These are phyloP conservation scores for Drosophila dunni DNA, from an alignment of 1,140 invertebrate genomes.

Conservation along the genomic window DNA sequence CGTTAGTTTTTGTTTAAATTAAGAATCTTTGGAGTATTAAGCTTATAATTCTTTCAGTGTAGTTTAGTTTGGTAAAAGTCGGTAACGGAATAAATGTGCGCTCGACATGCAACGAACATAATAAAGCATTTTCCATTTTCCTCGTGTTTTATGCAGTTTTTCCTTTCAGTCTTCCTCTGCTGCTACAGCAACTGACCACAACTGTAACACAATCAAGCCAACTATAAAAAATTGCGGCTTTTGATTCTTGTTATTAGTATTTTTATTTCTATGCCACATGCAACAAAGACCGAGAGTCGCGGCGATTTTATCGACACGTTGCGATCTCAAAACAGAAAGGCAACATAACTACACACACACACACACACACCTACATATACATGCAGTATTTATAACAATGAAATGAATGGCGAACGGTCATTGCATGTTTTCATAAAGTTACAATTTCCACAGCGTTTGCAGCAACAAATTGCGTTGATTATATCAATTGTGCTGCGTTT, in stretches of 20 bases:
- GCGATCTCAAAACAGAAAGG: constrained; percentile 56
- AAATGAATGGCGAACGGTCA: constrained; percentile 53
- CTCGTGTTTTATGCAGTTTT: constrained; percentile 35
- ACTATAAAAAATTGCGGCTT: constrained; percentile 39
- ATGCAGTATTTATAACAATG: constrained; percentile 26
- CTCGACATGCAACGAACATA: constrained; percentile 62
- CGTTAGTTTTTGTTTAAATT: no score
- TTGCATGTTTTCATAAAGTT: constrained; percentile 61
- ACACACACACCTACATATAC: constrained; percentile 3
- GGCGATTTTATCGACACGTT: constrained; percentile 75
- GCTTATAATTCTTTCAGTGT: background rate
- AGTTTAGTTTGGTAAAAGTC: constrained; percentile 1
- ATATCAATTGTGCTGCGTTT: constrained; percentile 77
- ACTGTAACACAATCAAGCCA: constrained; percentile 45
- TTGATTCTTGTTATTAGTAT: constrained; percentile 25
- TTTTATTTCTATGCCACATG: constrained; percentile 72
- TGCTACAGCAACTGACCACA: constrained; percentile 44
- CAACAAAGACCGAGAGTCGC: constrained; percentile 48
- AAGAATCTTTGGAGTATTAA: no score
- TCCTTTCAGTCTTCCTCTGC: constrained; percentile 41
- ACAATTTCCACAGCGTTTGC: constrained; percentile 32
- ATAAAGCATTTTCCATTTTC: constrained; percentile 34
- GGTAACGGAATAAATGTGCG: constrained; percentile 47
- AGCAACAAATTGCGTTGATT: constrained; percentile 74
- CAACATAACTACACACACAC: constrained; percentile 37